phyloP scores from a whole-genome alignment of 2,888 invertebrate species.

The Geotrupes spiniger region DNA sequence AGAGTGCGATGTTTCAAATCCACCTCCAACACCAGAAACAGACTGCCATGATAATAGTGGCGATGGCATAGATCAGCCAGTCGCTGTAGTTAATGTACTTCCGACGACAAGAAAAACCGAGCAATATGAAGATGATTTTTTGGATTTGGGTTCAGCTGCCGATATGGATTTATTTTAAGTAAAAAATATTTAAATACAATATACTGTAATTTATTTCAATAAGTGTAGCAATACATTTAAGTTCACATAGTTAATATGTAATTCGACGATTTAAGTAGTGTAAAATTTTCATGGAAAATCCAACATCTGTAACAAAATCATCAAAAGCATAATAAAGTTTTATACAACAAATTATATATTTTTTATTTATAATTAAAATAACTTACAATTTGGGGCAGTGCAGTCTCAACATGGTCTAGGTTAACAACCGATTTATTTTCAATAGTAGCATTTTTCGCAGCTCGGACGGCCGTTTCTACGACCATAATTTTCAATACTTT shows the following conservation, averaged over 20 bases:
- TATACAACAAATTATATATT: background rate
- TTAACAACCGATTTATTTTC: constrained; percentile 53
- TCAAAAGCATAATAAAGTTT: constrained; percentile 7
- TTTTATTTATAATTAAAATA: no score
- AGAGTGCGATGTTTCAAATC: constrained; percentile 62
- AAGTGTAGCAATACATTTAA: no score
- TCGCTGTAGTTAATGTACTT: constrained; percentile 7
- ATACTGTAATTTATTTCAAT: background rate
- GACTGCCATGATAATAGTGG: constrained; percentile 65
- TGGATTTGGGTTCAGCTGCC: constrained; percentile 68
- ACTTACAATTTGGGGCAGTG: constrained; percentile 58
- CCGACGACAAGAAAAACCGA: constrained; percentile 31
- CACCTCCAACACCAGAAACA: constrained; percentile 79
- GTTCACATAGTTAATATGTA: constrained; percentile 4
- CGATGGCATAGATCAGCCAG: constrained; percentile 48
- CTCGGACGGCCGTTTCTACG: constrained; percentile 56
- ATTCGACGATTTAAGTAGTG: background rate
- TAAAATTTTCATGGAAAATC: constrained; percentile 51
- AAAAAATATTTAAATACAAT: no score
- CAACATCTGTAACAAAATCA: constrained; percentile 51
- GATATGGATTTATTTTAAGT: constrained; percentile 42
- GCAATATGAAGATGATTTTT: constrained; percentile 67
- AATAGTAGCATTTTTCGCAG: constrained; percentile 53
- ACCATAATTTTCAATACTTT: constrained; percentile 57
- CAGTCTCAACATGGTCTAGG: constrained; percentile 56